Evolutionary conservation across 1,140 invertebrate species (phyloP).

Genomic region (Chionoecetes opilio): DNA sequence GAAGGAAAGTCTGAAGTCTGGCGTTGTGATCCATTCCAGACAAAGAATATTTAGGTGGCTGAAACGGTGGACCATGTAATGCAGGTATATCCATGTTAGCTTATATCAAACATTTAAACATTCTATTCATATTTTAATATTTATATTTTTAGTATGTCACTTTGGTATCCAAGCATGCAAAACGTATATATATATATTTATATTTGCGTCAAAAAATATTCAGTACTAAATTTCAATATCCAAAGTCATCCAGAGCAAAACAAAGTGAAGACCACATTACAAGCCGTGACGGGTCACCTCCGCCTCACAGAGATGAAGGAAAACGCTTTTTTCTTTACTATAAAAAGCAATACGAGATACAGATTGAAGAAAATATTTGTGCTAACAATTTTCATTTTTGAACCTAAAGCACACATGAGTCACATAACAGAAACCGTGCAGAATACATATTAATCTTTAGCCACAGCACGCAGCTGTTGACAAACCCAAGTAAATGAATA

Average conservation of each 20-base stretch:
- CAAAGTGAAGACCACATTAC: neutral
- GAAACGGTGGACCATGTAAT: neutral
- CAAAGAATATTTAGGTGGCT: constrained; percentile 29
- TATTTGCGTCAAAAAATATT: neutral
- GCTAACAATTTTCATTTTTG: neutral
- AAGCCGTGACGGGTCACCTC: neutral
- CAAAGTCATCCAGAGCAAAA: constrained; percentile 17
- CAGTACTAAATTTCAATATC: neutral
- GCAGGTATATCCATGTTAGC: neutral
- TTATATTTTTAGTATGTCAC: neutral
- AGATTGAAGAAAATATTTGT: constrained; percentile 12
- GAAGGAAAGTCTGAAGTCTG: neutral
- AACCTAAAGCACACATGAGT: neutral
- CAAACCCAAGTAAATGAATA: neutral
- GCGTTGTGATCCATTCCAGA: neutral
- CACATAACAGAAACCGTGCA: neutral
- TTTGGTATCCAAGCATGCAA: constrained; percentile 27
- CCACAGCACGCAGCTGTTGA: neutral
- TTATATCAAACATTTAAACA: constrained; percentile 23
- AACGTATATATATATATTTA: neutral
- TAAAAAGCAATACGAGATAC: neutral
- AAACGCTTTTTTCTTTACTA: neutral
- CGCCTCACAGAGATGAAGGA: neutral
- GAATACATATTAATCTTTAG: neutral
- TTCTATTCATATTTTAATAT: constrained; percentile 3